Evolutionary conservation across 2,888 invertebrate genomes (phyloP).

Genomic region (Mactromeris polynyma): DNA sequence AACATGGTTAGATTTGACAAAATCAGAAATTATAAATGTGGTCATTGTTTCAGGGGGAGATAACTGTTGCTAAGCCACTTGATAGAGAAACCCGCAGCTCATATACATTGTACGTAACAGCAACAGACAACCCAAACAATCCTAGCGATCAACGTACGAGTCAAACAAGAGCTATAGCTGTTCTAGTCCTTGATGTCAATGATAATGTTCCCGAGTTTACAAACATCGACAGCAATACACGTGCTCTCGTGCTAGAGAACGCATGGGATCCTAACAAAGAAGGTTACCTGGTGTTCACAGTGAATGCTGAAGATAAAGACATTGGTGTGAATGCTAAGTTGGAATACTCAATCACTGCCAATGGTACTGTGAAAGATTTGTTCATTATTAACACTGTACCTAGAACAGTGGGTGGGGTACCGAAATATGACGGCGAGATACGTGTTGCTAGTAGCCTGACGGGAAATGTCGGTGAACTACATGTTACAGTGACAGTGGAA

Average conservation of each 20-base stretch:
- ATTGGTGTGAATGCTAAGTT: constrained; percentile 75
- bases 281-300: constrained; percentile 73
- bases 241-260: constrained; percentile 74
- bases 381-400: constrained; percentile 95
- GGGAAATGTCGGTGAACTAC: constrained; percentile 93
- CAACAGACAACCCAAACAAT: constrained; percentile 91
- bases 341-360: constrained; percentile 71
- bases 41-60: constrained; percentile 76
- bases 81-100: constrained; percentile 92
- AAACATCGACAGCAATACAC: constrained; percentile 59
- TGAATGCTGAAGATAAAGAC: constrained; percentile 79
- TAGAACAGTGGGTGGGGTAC: constrained; percentile 52
- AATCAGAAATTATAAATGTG: too few species aligned
- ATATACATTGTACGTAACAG: constrained; percentile 91
- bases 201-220: constrained; percentile 94
- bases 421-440: constrained; percentile 87
- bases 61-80: constrained; percentile 87
- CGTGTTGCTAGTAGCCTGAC: constrained; percentile 92
- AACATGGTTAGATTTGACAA: too few species aligned
- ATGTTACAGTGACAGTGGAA: constrained; percentile 92
- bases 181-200: constrained; percentile 95
- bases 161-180: constrained; percentile 88
- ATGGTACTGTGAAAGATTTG: constrained; percentile 92
- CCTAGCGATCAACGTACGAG: constrained; percentile 86
- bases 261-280: constrained; percentile 43